A percentile compares a stretch with the other conserved stretches of the same genome.
Conservation (phyloP, 1,140 invertebrate species). For the Scaptomyza montana region DNA sequence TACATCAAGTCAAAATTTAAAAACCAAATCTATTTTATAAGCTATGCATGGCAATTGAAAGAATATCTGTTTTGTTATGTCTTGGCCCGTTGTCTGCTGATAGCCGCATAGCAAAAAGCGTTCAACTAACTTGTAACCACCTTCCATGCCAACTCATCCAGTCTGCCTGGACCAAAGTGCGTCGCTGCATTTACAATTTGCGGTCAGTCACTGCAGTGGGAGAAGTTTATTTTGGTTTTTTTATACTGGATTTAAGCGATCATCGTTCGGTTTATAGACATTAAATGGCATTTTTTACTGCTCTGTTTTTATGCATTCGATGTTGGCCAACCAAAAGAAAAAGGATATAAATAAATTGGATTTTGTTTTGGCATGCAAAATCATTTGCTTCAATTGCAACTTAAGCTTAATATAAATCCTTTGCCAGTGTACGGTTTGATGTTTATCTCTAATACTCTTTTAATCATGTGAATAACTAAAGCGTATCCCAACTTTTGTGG, state of each 20-base stretch:
- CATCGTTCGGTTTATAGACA: conserved; percentile 49
- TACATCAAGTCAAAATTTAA: neutral
- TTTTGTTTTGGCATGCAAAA: conserved; percentile 44
- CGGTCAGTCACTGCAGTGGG: conserved; percentile 16
- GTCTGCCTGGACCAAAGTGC: neutral
- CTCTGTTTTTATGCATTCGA: conserved; percentile 44
- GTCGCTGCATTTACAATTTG: conserved; percentile 46
- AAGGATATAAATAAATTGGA: conserved; percentile 45
- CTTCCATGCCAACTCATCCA: neutral
- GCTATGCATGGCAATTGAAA: neutral
- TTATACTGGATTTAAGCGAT: conserved; percentile 52
- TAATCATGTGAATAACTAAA: conserved; percentile 56
- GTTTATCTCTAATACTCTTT: conserved; percentile 18
- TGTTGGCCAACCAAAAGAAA: conserved; percentile 25
- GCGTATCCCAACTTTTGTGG: conserved; percentile 45
- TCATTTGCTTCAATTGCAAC: conserved; percentile 6
- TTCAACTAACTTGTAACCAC: neutral
- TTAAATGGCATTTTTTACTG: conserved; percentile 51
- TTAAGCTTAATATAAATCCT: neutral
- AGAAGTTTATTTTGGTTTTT: conserved; percentile 37
- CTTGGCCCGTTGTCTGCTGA: conserved; percentile 5
- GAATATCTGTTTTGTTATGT: neutral
- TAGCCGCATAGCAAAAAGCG: conserved; percentile 5
- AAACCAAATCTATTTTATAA: neutral
- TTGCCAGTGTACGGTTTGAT: neutral